These are phyloP conservation scores for Clupea harengus DNA, from an alignment of 2,113 vertebrate species.

Conservation along the genomic window DNA sequence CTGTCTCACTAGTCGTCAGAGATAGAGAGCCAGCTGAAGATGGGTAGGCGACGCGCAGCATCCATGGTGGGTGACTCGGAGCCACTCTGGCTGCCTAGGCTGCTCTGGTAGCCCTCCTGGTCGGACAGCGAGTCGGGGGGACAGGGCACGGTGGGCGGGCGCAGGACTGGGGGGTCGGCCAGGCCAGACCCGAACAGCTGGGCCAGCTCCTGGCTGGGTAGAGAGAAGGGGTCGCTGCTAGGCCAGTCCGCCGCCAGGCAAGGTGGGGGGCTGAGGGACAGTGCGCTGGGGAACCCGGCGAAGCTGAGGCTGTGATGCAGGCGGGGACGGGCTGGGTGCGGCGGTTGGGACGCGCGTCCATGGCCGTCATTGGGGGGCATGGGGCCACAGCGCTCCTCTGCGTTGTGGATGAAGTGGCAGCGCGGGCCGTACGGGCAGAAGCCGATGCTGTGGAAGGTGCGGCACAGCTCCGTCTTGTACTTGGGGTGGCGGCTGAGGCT, in stretches of 20 bases:
- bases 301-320: constrained; percentile 90
- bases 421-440: constrained; percentile 86
- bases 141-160: constrained; percentile 58
- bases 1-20: constrained; percentile 76
- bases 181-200: constrained; percentile 76
- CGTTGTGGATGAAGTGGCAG: constrained; percentile 89
- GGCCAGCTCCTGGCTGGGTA: constrained; percentile 82
- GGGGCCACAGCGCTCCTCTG: constrained; percentile 79
- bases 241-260: constrained; percentile 75
- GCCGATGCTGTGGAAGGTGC: constrained; percentile 89
- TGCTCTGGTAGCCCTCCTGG: constrained; percentile 88
- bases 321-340: constrained; percentile 63
- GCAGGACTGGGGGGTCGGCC: constrained; percentile 59
- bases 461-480: constrained; percentile 91
- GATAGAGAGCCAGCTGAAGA: constrained; percentile 90
- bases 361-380: constrained; percentile 32
- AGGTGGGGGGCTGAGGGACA: constrained; percentile 81
- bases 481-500: constrained; percentile 87
- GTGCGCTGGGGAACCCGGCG: constrained; percentile 80
- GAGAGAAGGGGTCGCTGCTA: constrained; percentile 76
- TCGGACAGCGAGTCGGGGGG: constrained; percentile 85
- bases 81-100: constrained; percentile 82
- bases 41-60: constrained; percentile 84
- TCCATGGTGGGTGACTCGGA: constrained; percentile 86
- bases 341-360: background rate